Evolutionary conservation across 2,888 invertebrate genomes (phyloP).

Genomic region (Phortica magna): DNA sequence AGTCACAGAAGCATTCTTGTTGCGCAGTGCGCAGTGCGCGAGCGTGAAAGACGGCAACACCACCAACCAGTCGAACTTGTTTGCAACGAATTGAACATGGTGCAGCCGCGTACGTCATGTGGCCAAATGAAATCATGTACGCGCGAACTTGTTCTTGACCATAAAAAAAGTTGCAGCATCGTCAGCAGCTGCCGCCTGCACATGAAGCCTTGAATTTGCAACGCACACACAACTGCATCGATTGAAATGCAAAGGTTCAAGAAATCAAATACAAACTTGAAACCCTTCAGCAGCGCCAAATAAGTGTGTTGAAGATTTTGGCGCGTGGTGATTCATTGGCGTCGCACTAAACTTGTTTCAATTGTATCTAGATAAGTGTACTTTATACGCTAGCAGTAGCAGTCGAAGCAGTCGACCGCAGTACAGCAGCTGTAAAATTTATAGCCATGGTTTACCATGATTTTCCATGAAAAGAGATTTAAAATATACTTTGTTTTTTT

Average conservation of each 20-base stretch:
- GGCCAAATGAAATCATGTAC: constrained; percentile 1
- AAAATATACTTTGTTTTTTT: constrained; percentile 43
- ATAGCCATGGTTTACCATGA: constrained; percentile 56
- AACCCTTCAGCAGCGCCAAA: not conserved
- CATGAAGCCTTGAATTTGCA: not conserved
- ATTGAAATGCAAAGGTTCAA: no score
- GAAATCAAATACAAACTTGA: not conserved
- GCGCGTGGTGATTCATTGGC: not conserved
- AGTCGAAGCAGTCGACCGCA: not conserved
- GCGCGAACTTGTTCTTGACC: constrained; percentile 11
- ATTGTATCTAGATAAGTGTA: not conserved
- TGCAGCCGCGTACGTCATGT: constrained; percentile 55
- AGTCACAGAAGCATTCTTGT: constrained; percentile 60
- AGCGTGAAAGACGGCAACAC: no score
- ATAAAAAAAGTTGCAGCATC: constrained; percentile 3
- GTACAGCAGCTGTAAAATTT: constrained; percentile 62
- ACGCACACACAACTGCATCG: no score
- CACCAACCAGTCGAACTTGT: constrained; percentile 66
- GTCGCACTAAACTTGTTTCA: not conserved
- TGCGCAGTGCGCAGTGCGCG: constrained; percentile 51
- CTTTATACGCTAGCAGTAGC: not conserved
- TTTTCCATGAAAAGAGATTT: constrained; percentile 28
- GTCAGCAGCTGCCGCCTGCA: constrained; percentile 2
- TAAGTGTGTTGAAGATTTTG: not conserved
- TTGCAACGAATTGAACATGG: constrained; percentile 50